phyloP scores from a whole-genome alignment of 2,113 vertebrate species.

The Elaphurus davidianus region DNA sequence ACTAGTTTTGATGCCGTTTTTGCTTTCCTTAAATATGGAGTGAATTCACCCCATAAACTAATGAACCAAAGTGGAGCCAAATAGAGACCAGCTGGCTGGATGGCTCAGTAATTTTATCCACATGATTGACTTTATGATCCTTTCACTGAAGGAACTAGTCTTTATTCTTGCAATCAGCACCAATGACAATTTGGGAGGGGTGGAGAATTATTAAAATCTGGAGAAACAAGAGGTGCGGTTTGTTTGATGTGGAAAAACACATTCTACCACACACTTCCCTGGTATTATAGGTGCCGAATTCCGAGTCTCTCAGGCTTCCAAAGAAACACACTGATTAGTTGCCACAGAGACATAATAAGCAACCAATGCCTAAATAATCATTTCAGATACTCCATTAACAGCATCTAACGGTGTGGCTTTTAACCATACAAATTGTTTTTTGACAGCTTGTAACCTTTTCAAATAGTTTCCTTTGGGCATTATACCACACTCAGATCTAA shows the following conservation, averaged over 20 bases:
- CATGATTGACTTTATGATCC: constrained; percentile 98
- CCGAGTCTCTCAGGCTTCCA: constrained; percentile 84
- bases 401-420: constrained; percentile 81
- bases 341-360: constrained; percentile 89
- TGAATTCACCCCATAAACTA: constrained; percentile 85
- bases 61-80: constrained; percentile 87
- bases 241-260: constrained; percentile 81
- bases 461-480: constrained; percentile 82
- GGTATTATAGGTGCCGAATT: constrained; percentile 91
- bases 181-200: constrained; percentile 86
- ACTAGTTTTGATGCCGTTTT: constrained; percentile 82
- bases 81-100: constrained; percentile 92
- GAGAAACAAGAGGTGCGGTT: constrained; percentile 80
- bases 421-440: constrained; percentile 83
- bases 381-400: constrained; percentile 83
- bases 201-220: constrained; percentile 86
- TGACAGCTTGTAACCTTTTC: constrained; percentile 83
- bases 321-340: constrained; percentile 84
- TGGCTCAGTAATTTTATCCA: constrained; percentile 94
- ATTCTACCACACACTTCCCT: constrained; percentile 79
- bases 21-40: constrained; percentile 83
- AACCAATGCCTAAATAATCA: constrained; percentile 86
- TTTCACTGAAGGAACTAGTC: constrained; percentile 92
- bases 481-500: constrained; percentile 78
- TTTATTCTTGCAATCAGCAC: constrained; percentile 94